Base-by-base conservation (phyloP, 2,113 vertebrate species). In the Pygathrix nemaeus region DNA sequence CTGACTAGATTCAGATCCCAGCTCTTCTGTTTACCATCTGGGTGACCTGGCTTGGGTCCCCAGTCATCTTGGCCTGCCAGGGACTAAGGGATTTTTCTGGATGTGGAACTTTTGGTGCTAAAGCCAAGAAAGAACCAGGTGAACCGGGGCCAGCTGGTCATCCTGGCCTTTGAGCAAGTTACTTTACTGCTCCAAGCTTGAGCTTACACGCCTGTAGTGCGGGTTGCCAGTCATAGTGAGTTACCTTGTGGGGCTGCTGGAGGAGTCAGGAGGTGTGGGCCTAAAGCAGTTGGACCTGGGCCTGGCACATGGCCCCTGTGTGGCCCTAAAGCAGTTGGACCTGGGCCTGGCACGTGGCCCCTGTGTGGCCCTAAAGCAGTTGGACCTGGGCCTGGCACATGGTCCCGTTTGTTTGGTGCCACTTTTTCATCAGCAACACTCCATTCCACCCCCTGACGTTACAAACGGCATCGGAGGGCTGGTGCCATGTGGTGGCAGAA, bases 171-270 rank as follows among this genome's bases (percentile, higher is more conserved):
- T 3, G 14, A 64, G 38, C 55, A 78, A 92, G 52, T 43, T 40
- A 18, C 23, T 72, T 4, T 14, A 12, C 17, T 18, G 6, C 50
- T 3, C 13, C 3, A 0, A 1, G 20, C 20, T n/a, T 45, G 30
- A 2, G 50, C 72, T 40, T 73, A 30, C 32, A 50, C 18, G 1
- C 45, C 48, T 23, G 3, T 6, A 5, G 2, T 4, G 50, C 5
- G 35, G 17, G 16, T 9, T 21, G 6, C 8, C 4, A 30, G 64
- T 8, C n/a, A 4, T 2, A 20, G 57, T 43, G 40, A 55, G 50
- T 25, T 5, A 12, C 40, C 32, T 43, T 32, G 30, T 35, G 17
- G 84, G n/a, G 43, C 6, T 32, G 2, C 17, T 43, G 8, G 30
- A 4, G 35, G 10, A 86, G 14, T 30, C 35, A 6, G 55, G 76